Conservation (phyloP, 2,113 vertebrate genomes). For the Forbesichthys papilliferus region DNA sequence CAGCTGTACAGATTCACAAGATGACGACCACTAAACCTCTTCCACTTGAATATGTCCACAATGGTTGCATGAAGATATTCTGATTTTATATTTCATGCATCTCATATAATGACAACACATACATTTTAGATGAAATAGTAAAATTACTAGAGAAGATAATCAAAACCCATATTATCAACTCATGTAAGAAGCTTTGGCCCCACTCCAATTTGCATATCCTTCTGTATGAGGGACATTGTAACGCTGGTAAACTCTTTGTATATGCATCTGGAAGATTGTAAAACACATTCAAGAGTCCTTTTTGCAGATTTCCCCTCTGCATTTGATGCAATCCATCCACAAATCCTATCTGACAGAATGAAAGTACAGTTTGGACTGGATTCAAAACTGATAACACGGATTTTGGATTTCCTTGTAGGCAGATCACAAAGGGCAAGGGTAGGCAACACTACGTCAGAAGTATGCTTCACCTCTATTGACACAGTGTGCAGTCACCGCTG, state of each 20-base stretch:
- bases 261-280: no score
- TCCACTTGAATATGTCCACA: no score
- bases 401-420: not conserved
- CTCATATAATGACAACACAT: no score
- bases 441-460: not conserved
- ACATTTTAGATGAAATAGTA: no score
- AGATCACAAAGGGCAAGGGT: constrained; percentile 2
- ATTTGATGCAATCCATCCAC: no score
- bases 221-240: not conserved
- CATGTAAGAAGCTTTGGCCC: not conserved
- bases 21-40: no score
- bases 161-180: not conserved
- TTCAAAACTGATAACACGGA: constrained; percentile 1
- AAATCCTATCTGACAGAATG: constrained; percentile 1
- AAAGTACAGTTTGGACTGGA: constrained; percentile 1
- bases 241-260: no score
- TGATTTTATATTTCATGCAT: no score
- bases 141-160: not conserved
- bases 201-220: not conserved
- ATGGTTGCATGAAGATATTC: no score
- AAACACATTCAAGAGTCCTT: no score
- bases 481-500: not conserved
- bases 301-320: no score
- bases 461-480: not conserved
- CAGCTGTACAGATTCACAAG: no score